A percentile compares a stretch with the other conserved stretches of the same genome.
Conservation (phyloP, 2,113 vertebrate genomes). For the Neodon shergylaensis region DNA sequence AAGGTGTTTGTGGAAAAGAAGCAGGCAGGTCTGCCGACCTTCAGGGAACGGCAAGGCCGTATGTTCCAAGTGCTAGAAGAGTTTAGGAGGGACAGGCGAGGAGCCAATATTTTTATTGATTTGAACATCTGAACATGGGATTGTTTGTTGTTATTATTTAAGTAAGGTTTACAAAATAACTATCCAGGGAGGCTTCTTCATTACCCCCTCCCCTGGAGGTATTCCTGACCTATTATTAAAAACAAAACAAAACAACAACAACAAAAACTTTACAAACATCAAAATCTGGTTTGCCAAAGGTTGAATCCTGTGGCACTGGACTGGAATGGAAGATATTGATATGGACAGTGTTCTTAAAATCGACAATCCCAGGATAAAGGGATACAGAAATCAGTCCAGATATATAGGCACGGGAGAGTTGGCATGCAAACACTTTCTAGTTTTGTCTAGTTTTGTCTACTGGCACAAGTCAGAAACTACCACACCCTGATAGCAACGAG, state of each 20-base stretch:
- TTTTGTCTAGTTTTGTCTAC: background rate
- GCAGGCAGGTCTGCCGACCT: background rate
- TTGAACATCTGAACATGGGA: background rate
- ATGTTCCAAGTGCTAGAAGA: background rate
- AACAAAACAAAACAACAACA: background rate
- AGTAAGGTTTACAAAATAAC: constrained; percentile 39
- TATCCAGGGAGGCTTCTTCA: background rate
- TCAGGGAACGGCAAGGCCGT: background rate
- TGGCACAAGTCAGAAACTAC: background rate
- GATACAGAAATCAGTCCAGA: background rate
- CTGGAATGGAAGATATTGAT: constrained; percentile 3
- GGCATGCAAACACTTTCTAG: background rate
- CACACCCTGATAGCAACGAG: background rate
- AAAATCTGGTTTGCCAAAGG: constrained; percentile 12
- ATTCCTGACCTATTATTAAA: constrained; percentile 42
- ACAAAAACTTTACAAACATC: constrained; percentile 22
- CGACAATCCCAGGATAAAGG: background rate
- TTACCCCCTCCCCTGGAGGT: background rate
- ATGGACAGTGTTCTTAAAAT: background rate
- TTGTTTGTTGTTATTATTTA: background rate
- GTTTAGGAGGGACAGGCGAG: constrained; percentile 13
- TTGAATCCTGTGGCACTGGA: background rate
- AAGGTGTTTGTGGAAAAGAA: background rate
- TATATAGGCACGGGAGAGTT: background rate
- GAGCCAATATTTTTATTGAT: background rate